Conservation (phyloP, 2,797 vertebrate genomes). For the Catharus ustulatus region DNA sequence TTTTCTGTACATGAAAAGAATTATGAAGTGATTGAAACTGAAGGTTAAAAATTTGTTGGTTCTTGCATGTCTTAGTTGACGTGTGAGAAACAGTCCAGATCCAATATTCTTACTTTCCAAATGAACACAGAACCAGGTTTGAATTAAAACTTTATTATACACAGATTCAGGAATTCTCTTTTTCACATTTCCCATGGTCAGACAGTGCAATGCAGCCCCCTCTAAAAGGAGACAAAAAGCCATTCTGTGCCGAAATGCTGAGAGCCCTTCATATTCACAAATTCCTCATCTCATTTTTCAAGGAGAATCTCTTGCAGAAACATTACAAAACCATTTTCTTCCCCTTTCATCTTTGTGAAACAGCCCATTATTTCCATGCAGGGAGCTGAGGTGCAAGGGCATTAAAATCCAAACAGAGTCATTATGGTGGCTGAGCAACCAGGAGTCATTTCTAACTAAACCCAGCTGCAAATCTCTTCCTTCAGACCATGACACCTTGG, state of each 20-base stretch:
- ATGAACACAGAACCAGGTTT: neutral
- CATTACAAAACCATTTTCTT: slow-evolving; percentile 24
- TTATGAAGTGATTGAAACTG: neutral
- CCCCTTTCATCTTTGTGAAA: slow-evolving; percentile 26
- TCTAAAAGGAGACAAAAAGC: neutral
- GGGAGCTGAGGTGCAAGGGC: neutral
- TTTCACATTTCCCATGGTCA: neutral
- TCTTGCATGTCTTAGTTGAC: neutral
- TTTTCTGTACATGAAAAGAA: neutral
- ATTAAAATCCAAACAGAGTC: slow-evolving; percentile 31
- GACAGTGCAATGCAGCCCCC: neutral
- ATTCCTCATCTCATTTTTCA: neutral
- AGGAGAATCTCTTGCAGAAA: slow-evolving; percentile 22
- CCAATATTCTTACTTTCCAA: neutral
- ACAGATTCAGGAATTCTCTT: neutral
- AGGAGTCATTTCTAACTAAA: neutral
- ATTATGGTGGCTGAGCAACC: neutral
- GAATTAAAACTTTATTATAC: neutral
- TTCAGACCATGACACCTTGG: neutral
- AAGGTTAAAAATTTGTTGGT: neutral
- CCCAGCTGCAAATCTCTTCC: neutral
- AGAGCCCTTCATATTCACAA: neutral
- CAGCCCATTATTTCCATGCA: slow-evolving; percentile 5
- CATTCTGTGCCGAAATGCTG: neutral
- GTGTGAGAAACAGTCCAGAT: neutral